These are phyloP conservation scores for Frankliniella intonsa DNA, from an alignment of 2,888 invertebrate species.

Conservation along the genomic window DNA sequence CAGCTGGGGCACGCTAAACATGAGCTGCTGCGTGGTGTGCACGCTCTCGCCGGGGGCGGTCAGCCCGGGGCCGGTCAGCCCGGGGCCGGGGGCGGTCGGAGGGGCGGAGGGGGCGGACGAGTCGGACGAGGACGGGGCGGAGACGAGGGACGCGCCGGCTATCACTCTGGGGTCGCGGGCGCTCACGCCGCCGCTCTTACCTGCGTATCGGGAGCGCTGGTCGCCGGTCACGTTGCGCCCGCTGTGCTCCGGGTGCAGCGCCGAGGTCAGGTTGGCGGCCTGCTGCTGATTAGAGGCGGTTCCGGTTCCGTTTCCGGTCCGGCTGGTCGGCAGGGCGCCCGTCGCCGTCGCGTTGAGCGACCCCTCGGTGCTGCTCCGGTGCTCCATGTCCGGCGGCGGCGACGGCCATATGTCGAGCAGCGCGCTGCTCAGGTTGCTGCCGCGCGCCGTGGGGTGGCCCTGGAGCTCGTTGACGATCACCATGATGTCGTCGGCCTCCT, in stretches of 20 bases:
- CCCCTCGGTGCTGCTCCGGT: background rate
- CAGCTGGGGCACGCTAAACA: constrained; percentile 40
- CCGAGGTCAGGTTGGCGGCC: background rate
- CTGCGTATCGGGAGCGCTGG: background rate
- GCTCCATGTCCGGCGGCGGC: background rate
- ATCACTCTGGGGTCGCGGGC: background rate
- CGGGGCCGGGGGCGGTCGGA: constrained; percentile 28
- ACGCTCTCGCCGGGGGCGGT: constrained; percentile 42
- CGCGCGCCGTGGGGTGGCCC: background rate
- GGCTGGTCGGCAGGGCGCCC: background rate
- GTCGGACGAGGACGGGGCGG: constrained; percentile 7
- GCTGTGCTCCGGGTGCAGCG: constrained; percentile 19
- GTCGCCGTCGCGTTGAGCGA: background rate
- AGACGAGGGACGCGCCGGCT: background rate
- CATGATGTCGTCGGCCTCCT: constrained; percentile 19
- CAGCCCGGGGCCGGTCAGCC: background rate
- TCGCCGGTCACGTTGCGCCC: constrained; percentile 1
- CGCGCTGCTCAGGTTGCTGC: background rate
- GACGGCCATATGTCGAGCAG: constrained; percentile 5
- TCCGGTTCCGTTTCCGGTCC: background rate
- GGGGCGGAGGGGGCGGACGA: constrained; percentile 10
- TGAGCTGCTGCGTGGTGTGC: constrained; percentile 43
- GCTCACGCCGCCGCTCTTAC: background rate
- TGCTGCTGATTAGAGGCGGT: background rate
- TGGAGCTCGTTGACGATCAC: background rate